Evolutionary conservation across 2,797 vertebrate species (phyloP).

Genomic region (Synaphobranchus kaupii): DNA sequence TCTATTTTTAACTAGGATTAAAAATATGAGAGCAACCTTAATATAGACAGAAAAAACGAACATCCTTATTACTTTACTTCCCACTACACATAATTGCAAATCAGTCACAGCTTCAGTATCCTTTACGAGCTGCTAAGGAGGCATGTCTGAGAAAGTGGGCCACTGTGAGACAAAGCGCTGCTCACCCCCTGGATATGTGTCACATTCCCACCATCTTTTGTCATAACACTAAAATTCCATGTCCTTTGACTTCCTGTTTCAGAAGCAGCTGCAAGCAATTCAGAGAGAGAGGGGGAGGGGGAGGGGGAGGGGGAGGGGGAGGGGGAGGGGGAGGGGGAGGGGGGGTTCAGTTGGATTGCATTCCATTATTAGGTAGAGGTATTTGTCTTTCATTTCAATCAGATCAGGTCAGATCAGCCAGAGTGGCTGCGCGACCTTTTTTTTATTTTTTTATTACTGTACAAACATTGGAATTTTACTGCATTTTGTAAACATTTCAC

Average conservation of each 20-base stretch:
- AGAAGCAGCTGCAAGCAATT: conserved; percentile 55
- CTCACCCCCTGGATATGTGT: conserved; percentile 67
- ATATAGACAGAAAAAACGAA: neutral
- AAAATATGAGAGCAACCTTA: conserved; percentile 5
- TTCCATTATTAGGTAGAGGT: conserved; percentile 38
- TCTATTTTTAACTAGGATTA: neutral
- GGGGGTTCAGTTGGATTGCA: neutral
- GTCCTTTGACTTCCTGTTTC: conserved; percentile 52
- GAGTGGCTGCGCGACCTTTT: conserved; percentile 53
- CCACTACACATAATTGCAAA: neutral
- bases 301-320: conserved; percentile 18
- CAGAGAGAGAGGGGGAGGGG: conserved; percentile 50
- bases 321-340: no score
- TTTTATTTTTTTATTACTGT: conserved; percentile 21
- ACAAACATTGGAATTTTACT: neutral
- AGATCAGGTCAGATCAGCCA: conserved; percentile 66
- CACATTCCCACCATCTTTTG: conserved; percentile 66
- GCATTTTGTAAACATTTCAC: conserved; percentile 7
- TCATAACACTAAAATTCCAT: conserved; percentile 62
- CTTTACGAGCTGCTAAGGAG: conserved; percentile 59
- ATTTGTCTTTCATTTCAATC: conserved; percentile 58
- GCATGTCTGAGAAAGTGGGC: conserved; percentile 64
- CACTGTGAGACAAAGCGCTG: conserved; percentile 61
- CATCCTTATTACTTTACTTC: neutral
- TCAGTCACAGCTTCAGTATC: conserved; percentile 55